Percentiles rank a stretch among this genome's conserved stretches.
Conservation (phyloP, 1,140 invertebrate genomes). For the Eriocheir sinensis region DNA sequence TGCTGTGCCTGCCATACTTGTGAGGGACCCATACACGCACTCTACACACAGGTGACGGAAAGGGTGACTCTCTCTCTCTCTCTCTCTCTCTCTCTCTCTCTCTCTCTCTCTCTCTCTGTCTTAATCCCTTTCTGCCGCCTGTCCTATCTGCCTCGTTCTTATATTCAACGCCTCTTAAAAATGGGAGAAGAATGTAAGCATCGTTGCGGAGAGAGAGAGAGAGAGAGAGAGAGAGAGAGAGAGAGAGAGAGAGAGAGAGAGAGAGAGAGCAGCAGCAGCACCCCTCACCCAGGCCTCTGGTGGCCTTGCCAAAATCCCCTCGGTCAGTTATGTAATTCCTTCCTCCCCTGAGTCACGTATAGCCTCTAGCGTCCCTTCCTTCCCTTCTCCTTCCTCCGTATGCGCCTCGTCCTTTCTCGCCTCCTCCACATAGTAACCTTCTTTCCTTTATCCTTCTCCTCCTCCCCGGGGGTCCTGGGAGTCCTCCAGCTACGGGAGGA, state of each 20-base stretch:
- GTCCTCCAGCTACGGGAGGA: not conserved
- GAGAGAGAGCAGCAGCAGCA: not conserved
- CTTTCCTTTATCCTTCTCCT: no score
- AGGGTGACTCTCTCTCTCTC: not conserved
- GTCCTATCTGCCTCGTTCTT: constrained; percentile 26
- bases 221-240: constrained; percentile 49
- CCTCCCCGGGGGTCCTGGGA: not conserved
- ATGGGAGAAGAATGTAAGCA: not conserved
- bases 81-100: constrained; percentile 35
- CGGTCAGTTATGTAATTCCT: not conserved
- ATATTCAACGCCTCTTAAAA: not conserved
- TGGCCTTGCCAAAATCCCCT: not conserved
- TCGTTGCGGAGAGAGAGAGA: not conserved
- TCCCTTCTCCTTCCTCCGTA: not conserved
- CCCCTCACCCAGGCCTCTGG: not conserved
- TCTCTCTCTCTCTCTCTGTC: constrained; percentile 44
- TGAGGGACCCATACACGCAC: not conserved
- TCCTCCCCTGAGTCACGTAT: not conserved
- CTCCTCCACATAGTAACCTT: no score
- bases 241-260: constrained; percentile 46
- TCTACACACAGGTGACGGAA: not conserved
- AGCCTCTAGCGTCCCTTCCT: not conserved
- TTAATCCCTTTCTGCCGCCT: not conserved
- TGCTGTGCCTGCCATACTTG: not conserved
- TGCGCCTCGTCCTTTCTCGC: no score